Base-by-base conservation (phyloP, 2,888 invertebrate genomes). In the Cremastinae sp. region DNA sequence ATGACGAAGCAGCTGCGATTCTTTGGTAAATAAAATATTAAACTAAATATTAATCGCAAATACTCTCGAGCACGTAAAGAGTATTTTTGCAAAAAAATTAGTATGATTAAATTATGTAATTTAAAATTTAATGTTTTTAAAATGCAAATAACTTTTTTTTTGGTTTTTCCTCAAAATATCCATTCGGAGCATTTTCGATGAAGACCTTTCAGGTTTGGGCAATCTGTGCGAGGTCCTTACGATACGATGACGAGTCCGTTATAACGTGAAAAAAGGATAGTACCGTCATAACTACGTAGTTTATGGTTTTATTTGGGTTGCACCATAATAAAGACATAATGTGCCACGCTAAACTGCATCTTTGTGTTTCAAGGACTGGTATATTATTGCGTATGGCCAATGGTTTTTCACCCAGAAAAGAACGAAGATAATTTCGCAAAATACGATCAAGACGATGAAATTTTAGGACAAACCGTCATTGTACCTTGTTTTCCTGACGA, bases 261-360 rank as follows among this genome's bases (percentile, higher is more conserved):
- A 81, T 78, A 64, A 58, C 9, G 12, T 62, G 65, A 81, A 64
- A 75, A 85, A 87, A 80, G 83, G 80, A 83, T 84, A 75, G 69
- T 69, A 55, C 76, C 66, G 74, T 68, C 76, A 72, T 79, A 80
- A 80, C 79, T 79, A 68, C 76, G 78, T 78, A 79, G 83, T 89
- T 87, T 85, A 88, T 87, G 84, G 84, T 86, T 88, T 87, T 87
- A 87, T 87, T 88, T 85, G 79, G 84, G 80, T 45, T 83, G 22
- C 16, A 62, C 74, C 68, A 79, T 75, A 82, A 78, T 84, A 85
- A 85, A 84, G 82, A 78, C 81, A 86, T 86, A 86, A 86, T 84
- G 81, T 79, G 76, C 80, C 69, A 66, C 79, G 83, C 79, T 85
- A 84, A 86, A 84, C 82, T 85, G 79, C 82, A 85, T 75, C 84